phyloP scores from a whole-genome alignment of 2,797 vertebrate species.

The Enteromius anoplus region DNA sequence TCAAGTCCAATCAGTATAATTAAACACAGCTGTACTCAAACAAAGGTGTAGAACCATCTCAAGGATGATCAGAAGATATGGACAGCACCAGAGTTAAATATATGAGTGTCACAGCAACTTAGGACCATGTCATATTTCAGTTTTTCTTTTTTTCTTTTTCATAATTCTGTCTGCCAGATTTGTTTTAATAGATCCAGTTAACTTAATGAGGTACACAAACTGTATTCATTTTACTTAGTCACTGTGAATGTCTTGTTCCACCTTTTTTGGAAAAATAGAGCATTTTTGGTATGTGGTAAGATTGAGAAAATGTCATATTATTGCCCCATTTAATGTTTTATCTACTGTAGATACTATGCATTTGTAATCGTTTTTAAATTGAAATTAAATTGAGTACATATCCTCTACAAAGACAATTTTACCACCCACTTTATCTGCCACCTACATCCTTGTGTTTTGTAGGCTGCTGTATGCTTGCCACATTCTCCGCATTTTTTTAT shows the following conservation, averaged over 20 bases:
- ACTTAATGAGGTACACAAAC: background rate
- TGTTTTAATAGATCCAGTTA: background rate
- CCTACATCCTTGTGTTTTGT: constrained; percentile 47
- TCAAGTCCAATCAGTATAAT: too few species aligned
- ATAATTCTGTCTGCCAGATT: background rate
- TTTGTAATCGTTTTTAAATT: constrained; percentile 10
- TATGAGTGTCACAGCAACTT: too few species aligned
- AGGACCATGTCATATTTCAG: too few species aligned
- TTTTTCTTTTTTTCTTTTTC: background rate
- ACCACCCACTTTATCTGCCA: constrained; percentile 34
- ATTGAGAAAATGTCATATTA: background rate
- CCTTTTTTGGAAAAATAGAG: background rate
- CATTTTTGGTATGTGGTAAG: background rate
- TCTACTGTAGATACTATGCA: background rate
- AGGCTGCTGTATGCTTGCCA: constrained; percentile 43
- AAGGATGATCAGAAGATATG: too few species aligned
- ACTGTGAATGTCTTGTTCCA: background rate
- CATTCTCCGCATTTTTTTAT: constrained; percentile 53
- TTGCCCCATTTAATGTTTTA: constrained; percentile 1
- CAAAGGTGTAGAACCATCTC: too few species aligned
- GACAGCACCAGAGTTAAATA: too few species aligned
- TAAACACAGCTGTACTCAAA: too few species aligned
- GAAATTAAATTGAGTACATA: background rate
- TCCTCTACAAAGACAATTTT: constrained; percentile 26
- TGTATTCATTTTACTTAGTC: background rate